phyloP scores from a whole-genome alignment of 2,113 vertebrate genomes.

The Petaurus breviceps region DNA sequence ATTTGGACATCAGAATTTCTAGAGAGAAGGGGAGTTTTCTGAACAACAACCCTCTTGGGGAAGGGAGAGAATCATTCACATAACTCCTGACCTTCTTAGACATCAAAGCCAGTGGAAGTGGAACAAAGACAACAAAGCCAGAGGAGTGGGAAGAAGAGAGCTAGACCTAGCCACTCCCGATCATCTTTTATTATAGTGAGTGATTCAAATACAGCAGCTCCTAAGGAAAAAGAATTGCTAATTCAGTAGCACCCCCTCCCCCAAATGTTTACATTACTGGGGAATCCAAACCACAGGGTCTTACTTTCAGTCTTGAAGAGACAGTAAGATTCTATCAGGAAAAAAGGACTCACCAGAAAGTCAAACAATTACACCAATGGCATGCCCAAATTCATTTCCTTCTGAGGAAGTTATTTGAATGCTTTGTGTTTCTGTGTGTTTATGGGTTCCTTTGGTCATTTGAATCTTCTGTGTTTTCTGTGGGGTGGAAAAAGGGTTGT shows the following conservation, averaged over 20 bases:
- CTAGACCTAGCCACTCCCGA: not conserved
- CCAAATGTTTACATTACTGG: not conserved
- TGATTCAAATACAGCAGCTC: not conserved
- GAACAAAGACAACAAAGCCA: no score
- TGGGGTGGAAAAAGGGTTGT: not conserved
- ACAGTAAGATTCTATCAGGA: not conserved
- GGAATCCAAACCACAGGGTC: not conserved
- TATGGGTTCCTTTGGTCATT: not conserved
- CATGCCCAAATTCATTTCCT: not conserved
- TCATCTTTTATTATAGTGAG: not conserved
- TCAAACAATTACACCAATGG: not conserved
- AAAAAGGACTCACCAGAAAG: not conserved
- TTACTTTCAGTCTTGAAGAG: not conserved
- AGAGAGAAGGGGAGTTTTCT: no score
- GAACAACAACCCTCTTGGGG: no score
- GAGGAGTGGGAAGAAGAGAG: no score
- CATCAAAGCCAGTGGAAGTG: no score
- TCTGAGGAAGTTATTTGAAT: not conserved
- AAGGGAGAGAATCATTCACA: no score
- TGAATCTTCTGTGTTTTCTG: not conserved
- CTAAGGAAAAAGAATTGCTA: not conserved
- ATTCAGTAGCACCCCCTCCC: not conserved
- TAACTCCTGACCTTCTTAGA: no score
- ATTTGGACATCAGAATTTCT: no score
- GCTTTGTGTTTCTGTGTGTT: not conserved